Percentiles rank a stretch among this genome's conserved stretches.
Evolutionary conservation across 2,113 vertebrate genomes (phyloP).

Genomic region (Albula glossodonta): DNA sequence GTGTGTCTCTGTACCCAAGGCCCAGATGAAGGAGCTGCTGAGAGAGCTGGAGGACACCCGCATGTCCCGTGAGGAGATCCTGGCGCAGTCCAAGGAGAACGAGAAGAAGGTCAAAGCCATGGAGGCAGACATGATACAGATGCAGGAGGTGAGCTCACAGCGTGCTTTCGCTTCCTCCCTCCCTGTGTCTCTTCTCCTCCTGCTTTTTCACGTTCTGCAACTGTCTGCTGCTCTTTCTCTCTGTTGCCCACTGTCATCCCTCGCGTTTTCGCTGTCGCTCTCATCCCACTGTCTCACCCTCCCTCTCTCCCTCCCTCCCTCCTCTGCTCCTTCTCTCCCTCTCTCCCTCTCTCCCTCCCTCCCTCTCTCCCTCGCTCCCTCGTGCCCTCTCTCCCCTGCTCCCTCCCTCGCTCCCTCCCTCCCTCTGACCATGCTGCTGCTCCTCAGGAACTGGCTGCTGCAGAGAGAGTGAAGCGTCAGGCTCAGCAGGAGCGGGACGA

Average conservation of each 20-base stretch:
- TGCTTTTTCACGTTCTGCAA: background rate
- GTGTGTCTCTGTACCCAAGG: conserved; percentile 59
- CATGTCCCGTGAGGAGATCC: conserved; percentile 84
- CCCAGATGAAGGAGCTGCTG: conserved; percentile 86
- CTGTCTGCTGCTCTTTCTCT: background rate
- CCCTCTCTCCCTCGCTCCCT: background rate
- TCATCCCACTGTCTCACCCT: background rate
- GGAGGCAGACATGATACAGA: conserved; percentile 87
- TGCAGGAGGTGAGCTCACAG: conserved; percentile 81
- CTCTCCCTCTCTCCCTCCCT: too few species aligned
- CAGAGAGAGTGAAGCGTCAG: conserved; percentile 86
- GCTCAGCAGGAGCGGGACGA: conserved; percentile 91
- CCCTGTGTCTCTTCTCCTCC: background rate
- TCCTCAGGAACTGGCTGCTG: conserved; percentile 84
- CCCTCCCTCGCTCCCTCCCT: background rate
- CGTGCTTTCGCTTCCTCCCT: too few species aligned
- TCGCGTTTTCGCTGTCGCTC: background rate
- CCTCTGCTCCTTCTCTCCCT: too few species aligned
- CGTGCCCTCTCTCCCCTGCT: background rate
- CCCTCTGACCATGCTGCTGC: background rate
- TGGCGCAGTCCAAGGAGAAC: conserved; percentile 83
- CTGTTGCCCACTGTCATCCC: background rate
- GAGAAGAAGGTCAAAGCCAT: conserved; percentile 92
- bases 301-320: background rate
- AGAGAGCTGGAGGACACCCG: conserved; percentile 88